Evolutionary conservation across 1,140 invertebrate genomes (phyloP), one percentile per base, ranked within the genome.

Genomic region (Drosophila ercepeae): DNA sequence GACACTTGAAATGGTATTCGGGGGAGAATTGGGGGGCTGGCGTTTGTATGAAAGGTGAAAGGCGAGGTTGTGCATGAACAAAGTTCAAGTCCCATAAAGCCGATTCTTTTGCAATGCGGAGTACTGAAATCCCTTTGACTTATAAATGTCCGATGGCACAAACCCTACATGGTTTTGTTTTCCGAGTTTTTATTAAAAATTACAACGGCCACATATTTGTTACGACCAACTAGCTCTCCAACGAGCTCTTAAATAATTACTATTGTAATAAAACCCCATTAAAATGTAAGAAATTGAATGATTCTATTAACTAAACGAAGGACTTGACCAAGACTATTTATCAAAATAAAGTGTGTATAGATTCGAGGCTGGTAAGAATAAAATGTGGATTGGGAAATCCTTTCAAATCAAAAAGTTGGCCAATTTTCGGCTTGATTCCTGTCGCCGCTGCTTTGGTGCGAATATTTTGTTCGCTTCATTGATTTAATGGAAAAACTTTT

Each of bases 401-500:
- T 55, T 69, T 69, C 32, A 69, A 68, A 69, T 69, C 65, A 69
- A 49, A 67, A 69, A 69, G 32, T 69, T 69, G 51, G 34, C 64
- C 64, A 46, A 69, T 69, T 69, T 32, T 53, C 54, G 52, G 78
- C 70, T 79, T 64, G 49, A 75, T 83, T 58, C 44, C 71, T 81
- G 64, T 83, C 64, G 64, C 23, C 59, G 45, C 36, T 25, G 48
- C 57, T 42, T 45, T 72, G 72, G 79, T 75, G 79, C 81, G 79
- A 84, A 73, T 84, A 75, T 88, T 88, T 88, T 86, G 60, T 68
- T 46, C 82, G 77, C 77, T 86, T 82, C 82, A 86, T 86, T 86
- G 82, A 86, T 88, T 88, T 88, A 86, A 86, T 86, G 82, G 82
- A 70, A 86, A 86, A 86, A 86, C 68, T 86, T 86, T 88, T 81